Conservation (phyloP, 2,113 vertebrate species). For the Cinclus mexicanus region DNA sequence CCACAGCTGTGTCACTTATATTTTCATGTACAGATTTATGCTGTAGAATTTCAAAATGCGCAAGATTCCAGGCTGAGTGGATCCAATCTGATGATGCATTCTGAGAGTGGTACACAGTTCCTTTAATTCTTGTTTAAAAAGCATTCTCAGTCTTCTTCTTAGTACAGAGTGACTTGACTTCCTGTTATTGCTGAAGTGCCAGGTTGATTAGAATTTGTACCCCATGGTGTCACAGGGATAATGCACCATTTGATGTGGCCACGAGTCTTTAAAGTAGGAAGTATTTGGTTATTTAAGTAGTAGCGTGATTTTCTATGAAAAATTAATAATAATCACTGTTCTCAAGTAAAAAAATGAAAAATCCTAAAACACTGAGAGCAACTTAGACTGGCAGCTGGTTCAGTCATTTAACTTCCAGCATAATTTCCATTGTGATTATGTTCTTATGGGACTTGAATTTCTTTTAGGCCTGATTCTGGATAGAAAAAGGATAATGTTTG, state of each 20-base stretch:
- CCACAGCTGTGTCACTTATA: neutral
- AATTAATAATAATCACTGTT: neutral
- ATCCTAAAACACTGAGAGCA: neutral
- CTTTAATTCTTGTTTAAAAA: neutral
- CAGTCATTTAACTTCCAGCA: neutral
- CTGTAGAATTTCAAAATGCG: neutral
- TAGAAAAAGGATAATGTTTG: neutral
- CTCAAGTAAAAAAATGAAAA: neutral
- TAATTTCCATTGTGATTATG: fast-evolving
- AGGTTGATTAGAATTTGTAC: neutral
- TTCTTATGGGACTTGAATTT: neutral
- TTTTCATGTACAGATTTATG: neutral
- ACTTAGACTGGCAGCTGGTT: neutral
- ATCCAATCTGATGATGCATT: neutral
- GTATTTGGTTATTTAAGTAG: neutral
- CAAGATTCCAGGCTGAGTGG: neutral
- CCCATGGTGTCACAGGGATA: neutral
- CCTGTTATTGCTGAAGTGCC: neutral
- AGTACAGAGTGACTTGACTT: neutral
- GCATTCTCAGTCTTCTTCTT: neutral
- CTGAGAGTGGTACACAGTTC: neutral
- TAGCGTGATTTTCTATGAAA: neutral
- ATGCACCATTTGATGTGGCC: neutral
- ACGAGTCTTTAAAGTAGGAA: neutral
- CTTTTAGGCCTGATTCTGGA: neutral